Base-by-base conservation (phyloP, 2,888 invertebrate species). In the Embidobia sp. region DNA sequence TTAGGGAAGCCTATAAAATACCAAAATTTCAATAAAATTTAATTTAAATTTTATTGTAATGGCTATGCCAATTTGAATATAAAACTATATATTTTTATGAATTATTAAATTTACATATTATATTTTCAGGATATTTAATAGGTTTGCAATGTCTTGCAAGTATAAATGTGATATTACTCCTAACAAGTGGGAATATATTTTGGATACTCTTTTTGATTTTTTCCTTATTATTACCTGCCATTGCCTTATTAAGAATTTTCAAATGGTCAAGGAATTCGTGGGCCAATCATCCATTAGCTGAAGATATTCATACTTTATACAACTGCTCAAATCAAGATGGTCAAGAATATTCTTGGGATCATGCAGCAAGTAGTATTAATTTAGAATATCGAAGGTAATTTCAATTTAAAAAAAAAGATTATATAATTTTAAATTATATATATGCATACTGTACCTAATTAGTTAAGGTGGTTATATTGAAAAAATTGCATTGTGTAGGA, bases 241-340 rank as follows among this genome's bases (percentile, higher is more conserved):
- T 84, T 91, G 15, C 90, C n/a, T n/a, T n/a, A n/a, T n/a, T 90
- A 33, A 90, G 92, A 79, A 90, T 94, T 26, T 82, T 91, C 29
- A 91, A 91, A 70, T 97, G 97, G 96, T 93, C 92, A 80, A 91
- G 92, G 55, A 90, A 93, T 51, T 91, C 93, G 73, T 95, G 94
- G 92, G 90, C 90, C 3, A 91, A 92, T 8, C 97, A 97, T 90
- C 97, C 97, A 0, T 93, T 96, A 4, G 93, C 93, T 8, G 91
- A 91, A 81, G 92, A 92, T 29, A 90, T 97, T 1, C 81, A 90
- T n/a, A 91, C 92, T 51, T 96, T 94, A 88, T 92, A 92, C 13
- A 92, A 92, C 19, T 26, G 10, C 3, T 11, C 33, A 16, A 13
- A 26, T 42, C 33, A 55, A 15, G 11, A 19, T 40, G 51, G 11